These are phyloP conservation scores for Sebastes hubbsi DNA, from an alignment of 2,797 vertebrate genomes.

Conservation along the genomic window DNA sequence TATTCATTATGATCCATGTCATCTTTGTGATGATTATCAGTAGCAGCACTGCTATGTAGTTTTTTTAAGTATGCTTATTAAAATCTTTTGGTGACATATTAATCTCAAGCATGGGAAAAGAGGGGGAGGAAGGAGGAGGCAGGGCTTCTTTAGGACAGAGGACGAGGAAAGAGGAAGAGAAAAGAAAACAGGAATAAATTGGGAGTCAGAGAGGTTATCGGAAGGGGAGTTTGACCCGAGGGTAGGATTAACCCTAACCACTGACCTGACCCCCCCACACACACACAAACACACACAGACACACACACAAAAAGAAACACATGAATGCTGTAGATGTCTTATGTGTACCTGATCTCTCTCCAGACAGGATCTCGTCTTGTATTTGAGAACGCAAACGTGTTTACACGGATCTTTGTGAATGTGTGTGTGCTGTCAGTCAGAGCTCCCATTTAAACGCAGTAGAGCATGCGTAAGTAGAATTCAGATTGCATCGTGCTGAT, in stretches of 20 bases:
- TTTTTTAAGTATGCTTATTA: background rate
- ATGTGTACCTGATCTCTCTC: background rate
- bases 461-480: background rate
- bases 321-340: background rate
- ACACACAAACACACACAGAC: background rate
- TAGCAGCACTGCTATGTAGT: background rate
- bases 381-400: background rate
- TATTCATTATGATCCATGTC: background rate
- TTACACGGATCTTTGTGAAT: background rate
- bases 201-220: constrained; percentile 43
- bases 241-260: constrained; percentile 34
- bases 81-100: background rate
- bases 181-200: constrained; percentile 21
- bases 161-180: background rate
- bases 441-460: background rate
- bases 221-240: constrained; percentile 23
- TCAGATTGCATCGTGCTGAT: background rate
- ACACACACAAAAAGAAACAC: background rate
- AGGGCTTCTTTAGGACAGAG: background rate
- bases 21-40: background rate
- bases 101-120: background rate
- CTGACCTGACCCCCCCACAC: background rate
- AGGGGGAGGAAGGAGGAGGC: background rate
- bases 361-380: background rate
- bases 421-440: background rate